Base-by-base conservation (phyloP, 2,888 invertebrate species). In the Tetanocera ferruginea region DNA sequence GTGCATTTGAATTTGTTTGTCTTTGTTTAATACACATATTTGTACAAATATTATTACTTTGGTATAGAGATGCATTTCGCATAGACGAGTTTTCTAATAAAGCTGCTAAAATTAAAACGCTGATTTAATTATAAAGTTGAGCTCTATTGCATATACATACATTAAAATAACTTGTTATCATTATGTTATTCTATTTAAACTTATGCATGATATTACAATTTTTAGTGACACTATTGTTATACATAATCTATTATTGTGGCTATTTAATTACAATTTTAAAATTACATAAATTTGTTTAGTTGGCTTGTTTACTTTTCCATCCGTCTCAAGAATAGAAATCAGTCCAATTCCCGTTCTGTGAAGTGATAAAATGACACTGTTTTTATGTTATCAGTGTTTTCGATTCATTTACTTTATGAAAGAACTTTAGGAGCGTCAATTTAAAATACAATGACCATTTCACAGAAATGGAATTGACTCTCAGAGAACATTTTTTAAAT, bases 121-220 rank as follows among this genome's bases (percentile, higher is more conserved):
- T 43, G 43, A 43, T 43, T 43, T 43, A 43, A 43, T 43, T 60
- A 9, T 28, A 83, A 82, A 87, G 87, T 89, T 89, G 88, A 87
- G 88, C 88, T 87, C 88, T 87, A 86, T 85, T 87, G 88, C 87
- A 86, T 87, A 85, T 78, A 74, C 71, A 85, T 78, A 74, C 71
- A 76, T 37, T 57, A 76, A 49, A 69, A 78, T 57, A 37, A 75
- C 70, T n/a, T 64, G 23, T 51, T 23, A 43, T 66, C 8, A 11
- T 62, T 73, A 62, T 37, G 14, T 62, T 49, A 62, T 17, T 72
- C n/a, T 72, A 5, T 52, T 11, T 31, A 71, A 55, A 71, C 19
- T 5, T n/a, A 31, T 71, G 71, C 69, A 71, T 71, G 55, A 34
- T 73, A 62, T 73, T 43, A 8, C 6, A 62, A 73, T 72, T 57